Percentiles rank a stretch among this genome's conserved stretches.
Conservation (phyloP, 1,140 invertebrate species). For the Sinella curviseta region DNA sequence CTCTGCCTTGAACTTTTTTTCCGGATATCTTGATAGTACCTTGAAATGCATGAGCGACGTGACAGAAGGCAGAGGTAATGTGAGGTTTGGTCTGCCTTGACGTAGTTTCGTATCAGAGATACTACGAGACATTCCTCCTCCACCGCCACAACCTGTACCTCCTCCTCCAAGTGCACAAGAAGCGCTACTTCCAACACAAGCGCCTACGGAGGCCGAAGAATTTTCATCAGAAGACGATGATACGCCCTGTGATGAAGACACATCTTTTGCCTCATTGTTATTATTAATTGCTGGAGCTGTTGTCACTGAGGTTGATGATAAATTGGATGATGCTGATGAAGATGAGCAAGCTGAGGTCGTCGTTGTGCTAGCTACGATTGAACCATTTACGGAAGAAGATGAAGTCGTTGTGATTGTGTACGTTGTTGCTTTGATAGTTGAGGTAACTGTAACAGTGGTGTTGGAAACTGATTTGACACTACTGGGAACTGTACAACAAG, state of each 20-base stretch:
- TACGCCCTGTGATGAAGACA: not conserved
- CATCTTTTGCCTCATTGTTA: constrained; percentile 2
- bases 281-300: not conserved
- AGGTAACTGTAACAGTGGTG: not conserved
- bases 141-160: constrained; percentile 19
- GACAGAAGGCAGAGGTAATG: constrained; percentile 55
- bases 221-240: constrained; percentile 14
- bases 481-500: not conserved
- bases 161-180: not conserved
- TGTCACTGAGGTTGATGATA: not conserved
- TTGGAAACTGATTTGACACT: not conserved
- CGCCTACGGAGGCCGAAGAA: constrained; percentile 26
- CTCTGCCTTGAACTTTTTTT: no score
- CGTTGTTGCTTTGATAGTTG: not conserved
- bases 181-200: no score
- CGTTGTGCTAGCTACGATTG: not conserved
- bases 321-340: not conserved
- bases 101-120: constrained; percentile 55
- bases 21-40: no score
- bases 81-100: constrained; percentile 53
- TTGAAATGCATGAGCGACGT: constrained; percentile 57
- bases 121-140: constrained; percentile 53
- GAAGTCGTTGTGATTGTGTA: not conserved
- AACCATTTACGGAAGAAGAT: not conserved
- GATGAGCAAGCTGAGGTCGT: not conserved